A percentile compares a stretch with the other conserved stretches of the same genome.
Conservation (phyloP, 2,888 invertebrate species). For the Cinara cedri region DNA sequence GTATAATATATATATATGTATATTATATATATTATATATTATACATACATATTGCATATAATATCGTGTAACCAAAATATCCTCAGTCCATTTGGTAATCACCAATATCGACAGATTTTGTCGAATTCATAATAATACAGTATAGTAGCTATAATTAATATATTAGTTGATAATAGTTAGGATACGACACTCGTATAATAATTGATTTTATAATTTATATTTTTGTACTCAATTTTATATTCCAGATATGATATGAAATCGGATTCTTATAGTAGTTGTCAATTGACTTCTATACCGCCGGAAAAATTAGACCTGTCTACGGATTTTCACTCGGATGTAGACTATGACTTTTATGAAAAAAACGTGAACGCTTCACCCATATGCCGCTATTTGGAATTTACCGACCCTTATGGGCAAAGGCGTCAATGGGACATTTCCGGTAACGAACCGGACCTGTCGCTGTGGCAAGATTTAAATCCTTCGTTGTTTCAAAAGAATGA, state of each 20-base stretch:
- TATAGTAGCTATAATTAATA: too few relatives aligned
- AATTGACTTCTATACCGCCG: constrained; percentile 75
- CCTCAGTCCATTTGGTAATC: too few relatives aligned
- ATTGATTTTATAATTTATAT: too few relatives aligned
- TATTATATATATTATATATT: too few relatives aligned
- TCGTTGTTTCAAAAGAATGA: constrained; percentile 31
- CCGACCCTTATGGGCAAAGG: constrained; percentile 40
- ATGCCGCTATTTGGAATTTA: constrained; percentile 59
- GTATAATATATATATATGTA: too few relatives aligned
- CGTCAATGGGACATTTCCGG: constrained; percentile 22
- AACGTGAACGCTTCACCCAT: constrained; percentile 70
- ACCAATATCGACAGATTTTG: too few relatives aligned
- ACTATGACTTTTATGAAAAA: constrained; percentile 80
- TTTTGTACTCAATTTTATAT: not conserved
- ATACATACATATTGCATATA: too few relatives aligned
- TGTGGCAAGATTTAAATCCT: constrained; percentile 24
- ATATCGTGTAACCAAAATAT: too few relatives aligned
- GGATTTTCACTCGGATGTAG: constrained; percentile 72
- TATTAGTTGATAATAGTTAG: too few relatives aligned
- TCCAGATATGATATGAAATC: constrained; percentile 72
- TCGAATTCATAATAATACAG: too few relatives aligned
- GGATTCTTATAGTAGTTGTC: constrained; percentile 77
- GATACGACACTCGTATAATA: too few relatives aligned
- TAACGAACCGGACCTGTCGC: constrained; percentile 55
- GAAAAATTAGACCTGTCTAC: constrained; percentile 71